Conservation (phyloP, 1,140 invertebrate species). For the Mactra quadrangularis region DNA sequence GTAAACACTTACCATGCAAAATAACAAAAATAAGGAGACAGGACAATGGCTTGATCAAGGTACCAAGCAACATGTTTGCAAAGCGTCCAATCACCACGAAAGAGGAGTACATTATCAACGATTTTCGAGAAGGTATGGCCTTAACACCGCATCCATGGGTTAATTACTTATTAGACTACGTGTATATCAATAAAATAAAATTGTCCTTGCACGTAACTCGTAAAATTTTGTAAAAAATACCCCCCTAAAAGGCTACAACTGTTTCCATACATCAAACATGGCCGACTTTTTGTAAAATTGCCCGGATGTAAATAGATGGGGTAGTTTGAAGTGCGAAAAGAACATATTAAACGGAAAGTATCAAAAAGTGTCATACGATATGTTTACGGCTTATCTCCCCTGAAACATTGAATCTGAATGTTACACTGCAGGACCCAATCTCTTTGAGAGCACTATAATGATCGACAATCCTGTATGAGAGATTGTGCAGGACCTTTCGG, state of each 20-base stretch:
- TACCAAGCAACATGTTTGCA: neutral
- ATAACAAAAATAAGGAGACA: constrained; percentile 36
- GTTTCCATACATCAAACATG: constrained; percentile 60
- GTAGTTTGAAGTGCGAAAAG: too few relatives aligned
- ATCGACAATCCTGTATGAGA: too few relatives aligned
- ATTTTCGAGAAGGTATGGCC: constrained; percentile 3
- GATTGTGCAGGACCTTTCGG: too few relatives aligned
- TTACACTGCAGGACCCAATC: too few relatives aligned
- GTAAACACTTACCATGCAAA: constrained; percentile 35
- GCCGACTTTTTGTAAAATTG: constrained; percentile 34
- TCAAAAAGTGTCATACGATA: too few relatives aligned
- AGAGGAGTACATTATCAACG: constrained; percentile 5
- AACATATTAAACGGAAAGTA: too few relatives aligned
- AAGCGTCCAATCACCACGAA: neutral
- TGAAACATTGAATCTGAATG: too few relatives aligned
- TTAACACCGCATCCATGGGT: constrained; percentile 18
- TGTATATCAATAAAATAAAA: neutral
- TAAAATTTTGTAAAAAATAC: constrained; percentile 3
- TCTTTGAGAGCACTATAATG: too few relatives aligned
- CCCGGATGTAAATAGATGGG: constrained; percentile 49
- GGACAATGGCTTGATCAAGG: constrained; percentile 21
- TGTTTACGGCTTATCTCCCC: too few relatives aligned
- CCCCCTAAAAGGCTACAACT: neutral
- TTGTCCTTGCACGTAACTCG: neutral
- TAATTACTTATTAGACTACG: neutral